Conservation (phyloP, 1,140 invertebrate genomes). For the Nephotettix cincticeps region DNA sequence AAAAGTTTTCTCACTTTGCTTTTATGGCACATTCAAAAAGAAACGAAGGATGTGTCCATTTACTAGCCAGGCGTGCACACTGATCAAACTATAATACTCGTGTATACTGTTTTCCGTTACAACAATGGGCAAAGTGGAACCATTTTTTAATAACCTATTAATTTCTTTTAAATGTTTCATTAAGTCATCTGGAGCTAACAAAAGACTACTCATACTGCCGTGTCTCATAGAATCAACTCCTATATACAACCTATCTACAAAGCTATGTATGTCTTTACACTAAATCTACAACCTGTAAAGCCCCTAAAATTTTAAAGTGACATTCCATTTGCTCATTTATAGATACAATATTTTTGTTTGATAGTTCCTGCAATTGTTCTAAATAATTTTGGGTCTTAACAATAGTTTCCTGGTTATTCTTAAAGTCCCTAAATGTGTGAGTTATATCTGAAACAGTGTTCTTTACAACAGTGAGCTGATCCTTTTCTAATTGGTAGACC, state of each 20-base stretch:
- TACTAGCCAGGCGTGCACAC: too few species aligned
- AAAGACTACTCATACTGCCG: too few species aligned
- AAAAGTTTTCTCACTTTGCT: too few species aligned
- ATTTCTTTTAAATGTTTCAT: too few species aligned
- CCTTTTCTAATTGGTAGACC: constrained; percentile 11
- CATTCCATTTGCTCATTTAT: background rate
- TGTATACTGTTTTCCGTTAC: too few species aligned
- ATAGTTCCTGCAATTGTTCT: constrained; percentile 4
- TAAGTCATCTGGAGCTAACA: too few species aligned
- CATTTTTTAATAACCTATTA: too few species aligned
- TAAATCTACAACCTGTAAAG: background rate
- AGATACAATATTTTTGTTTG: background rate
- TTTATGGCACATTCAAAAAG: too few species aligned
- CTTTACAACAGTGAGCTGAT: constrained; percentile 5
- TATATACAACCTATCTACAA: background rate
- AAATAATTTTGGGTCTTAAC: constrained; percentile 10
- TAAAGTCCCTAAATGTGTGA: constrained; percentile 7
- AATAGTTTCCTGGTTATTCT: background rate
- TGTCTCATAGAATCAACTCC: background rate
- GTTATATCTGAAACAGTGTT: background rate
- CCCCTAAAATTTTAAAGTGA: background rate
- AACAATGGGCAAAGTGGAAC: too few species aligned
- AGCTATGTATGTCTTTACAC: background rate
- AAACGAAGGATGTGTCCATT: too few species aligned
- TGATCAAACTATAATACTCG: too few species aligned